Evolutionary conservation across 2,888 invertebrate genomes (phyloP), one percentile per base, ranked within the genome.

Genomic region (Lasioglossum calceatum): DNA sequence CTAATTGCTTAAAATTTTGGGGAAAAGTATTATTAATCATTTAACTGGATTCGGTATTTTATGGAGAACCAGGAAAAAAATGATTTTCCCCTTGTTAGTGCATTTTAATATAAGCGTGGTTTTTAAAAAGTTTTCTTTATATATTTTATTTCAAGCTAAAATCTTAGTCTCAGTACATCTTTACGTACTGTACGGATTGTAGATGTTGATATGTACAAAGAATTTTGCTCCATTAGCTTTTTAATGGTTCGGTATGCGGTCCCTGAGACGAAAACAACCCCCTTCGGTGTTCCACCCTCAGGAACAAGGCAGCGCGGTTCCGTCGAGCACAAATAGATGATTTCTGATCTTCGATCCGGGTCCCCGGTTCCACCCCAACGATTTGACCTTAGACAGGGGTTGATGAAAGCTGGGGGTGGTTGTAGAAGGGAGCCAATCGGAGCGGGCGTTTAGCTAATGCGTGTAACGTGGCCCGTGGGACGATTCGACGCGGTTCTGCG

Each of bases 401-500:
- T 83, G 80, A 85, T 73, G 80, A 84, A 67, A 75, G 77, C 77
- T 58, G 70, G n/a, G n/a, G n/a, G 58, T 4, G 36, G 36, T 78
- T 50, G 77, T 75, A 79, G 79, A 84, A 82, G 83, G 78, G 83
- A 85, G 88, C 93, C 93, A 93, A 93, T 93, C 93, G 87, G 89
- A 88, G 89, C 73, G 70, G 86, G 88, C 91, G 93, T 92, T 93
- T 93, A 92, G 92, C 91, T 93, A 93, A 93, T 93, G 92, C 92
- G 85, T 87, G 88, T 92, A 92, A 93, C 92, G 87, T 84, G 92
- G 83, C 92, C 90, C 93, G 77, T 77, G 93, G 92, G 92, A 92
- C 85, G 89, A 92, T 91, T 88, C 88, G 82, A 82, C 75, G 67
- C 70, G 84, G 81, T 86, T 87, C 85, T 87, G 83, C 79, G 85